These are phyloP conservation scores for Cetoscarus ocellatus DNA, from an alignment of 2,797 vertebrate genomes.

Conservation along the genomic window DNA sequence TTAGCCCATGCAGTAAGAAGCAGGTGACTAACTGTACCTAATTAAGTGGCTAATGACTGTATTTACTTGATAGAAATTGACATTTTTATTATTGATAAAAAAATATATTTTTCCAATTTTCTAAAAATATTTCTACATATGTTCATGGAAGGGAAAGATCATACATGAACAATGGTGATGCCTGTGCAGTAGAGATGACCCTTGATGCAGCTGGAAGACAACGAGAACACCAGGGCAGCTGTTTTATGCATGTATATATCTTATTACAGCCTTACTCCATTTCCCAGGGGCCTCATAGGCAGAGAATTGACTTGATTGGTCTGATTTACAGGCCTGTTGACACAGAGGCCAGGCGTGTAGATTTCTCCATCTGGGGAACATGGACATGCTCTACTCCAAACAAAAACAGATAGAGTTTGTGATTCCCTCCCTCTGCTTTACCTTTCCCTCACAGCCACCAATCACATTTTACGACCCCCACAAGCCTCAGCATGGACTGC, in stretches of 20 bases:
- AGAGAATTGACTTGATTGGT: constrained; percentile 50
- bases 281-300: constrained; percentile 50
- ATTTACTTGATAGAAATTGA: too few species aligned
- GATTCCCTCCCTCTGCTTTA: neutral
- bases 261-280: constrained; percentile 38
- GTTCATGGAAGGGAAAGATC: too few species aligned
- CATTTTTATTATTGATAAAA: too few species aligned
- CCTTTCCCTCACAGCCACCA: constrained; percentile 23
- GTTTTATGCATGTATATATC: constrained; percentile 10
- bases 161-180: too few species aligned
- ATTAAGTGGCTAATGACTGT: too few species aligned
- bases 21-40: too few species aligned
- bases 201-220: neutral
- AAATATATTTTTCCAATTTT: too few species aligned
- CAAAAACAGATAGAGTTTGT: constrained; percentile 24
- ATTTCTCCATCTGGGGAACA: constrained; percentile 12
- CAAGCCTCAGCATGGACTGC: constrained; percentile 29
- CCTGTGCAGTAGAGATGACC: neutral
- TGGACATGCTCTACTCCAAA: constrained; percentile 6
- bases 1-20: too few species aligned
- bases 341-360: constrained; percentile 28
- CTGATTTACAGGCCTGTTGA: constrained; percentile 50
- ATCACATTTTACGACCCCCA: constrained; percentile 47
- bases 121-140: too few species aligned
- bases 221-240: neutral